Conservation (phyloP, 2,888 invertebrate species). For the Pseudoips prasinana region DNA sequence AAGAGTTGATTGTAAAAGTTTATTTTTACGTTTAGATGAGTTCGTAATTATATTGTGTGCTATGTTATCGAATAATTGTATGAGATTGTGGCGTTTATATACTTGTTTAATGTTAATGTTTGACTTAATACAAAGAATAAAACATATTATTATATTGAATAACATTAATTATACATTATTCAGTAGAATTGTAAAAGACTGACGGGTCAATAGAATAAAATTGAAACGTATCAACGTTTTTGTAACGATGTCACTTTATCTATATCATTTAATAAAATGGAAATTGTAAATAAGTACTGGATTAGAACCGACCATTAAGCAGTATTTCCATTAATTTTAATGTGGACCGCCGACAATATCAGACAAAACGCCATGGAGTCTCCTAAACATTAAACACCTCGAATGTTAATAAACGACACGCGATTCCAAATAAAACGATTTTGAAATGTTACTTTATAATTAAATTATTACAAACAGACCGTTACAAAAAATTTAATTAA, state of each 20-base stretch:
- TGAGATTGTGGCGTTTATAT: constrained; percentile 2
- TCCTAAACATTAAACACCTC: constrained; percentile 21
- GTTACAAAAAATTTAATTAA: constrained; percentile 27
- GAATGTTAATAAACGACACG: constrained; percentile 12
- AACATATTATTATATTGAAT: too few relatives aligned
- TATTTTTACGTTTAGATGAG: constrained; percentile 24
- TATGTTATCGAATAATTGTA: constrained; percentile 10
- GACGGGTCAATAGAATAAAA: too few relatives aligned
- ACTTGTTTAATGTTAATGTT: not conserved
- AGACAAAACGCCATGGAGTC: constrained; percentile 37
- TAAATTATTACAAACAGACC: constrained; percentile 20
- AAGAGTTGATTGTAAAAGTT: constrained; percentile 27
- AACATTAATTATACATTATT: too few relatives aligned
- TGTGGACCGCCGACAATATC: constrained; percentile 43
- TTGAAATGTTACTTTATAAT: constrained; percentile 20
- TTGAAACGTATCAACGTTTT: not conserved
- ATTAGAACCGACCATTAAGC: constrained; percentile 55
- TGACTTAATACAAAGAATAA: too few relatives aligned
- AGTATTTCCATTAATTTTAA: constrained; percentile 56
- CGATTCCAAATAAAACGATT: constrained; percentile 15
- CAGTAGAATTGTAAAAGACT: too few relatives aligned
- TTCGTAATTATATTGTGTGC: constrained; percentile 25
- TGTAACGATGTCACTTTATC: constrained; percentile 14
- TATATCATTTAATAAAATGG: constrained; percentile 27
- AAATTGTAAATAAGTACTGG: constrained; percentile 45